Percentiles rank a stretch among this genome's conserved stretches.
Evolutionary conservation across 2,113 vertebrate genomes (phyloP).

Genomic region (Eublepharis macularius): DNA sequence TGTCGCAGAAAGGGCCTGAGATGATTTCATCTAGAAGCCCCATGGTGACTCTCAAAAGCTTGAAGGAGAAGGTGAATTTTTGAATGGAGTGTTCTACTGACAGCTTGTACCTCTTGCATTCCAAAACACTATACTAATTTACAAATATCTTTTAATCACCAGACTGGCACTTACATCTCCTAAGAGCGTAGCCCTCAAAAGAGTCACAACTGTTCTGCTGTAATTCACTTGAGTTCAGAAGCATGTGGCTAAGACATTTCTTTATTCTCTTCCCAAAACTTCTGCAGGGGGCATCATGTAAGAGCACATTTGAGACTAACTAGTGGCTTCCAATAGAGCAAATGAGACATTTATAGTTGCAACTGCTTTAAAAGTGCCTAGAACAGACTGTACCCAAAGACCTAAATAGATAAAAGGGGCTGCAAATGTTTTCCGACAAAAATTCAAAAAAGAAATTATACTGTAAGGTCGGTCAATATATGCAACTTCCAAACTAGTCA

Average conservation of each 20-base stretch:
- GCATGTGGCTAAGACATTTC: neutral
- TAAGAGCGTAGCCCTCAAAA: neutral
- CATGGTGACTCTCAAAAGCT: too few relatives aligned
- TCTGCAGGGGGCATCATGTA: neutral
- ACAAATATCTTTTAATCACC: constrained; percentile 8
- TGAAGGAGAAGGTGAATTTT: neutral
- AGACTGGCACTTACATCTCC: neutral
- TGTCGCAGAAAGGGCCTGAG: too few relatives aligned
- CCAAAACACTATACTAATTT: constrained; percentile 10
- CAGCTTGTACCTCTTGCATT: neutral
- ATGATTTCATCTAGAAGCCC: too few relatives aligned
- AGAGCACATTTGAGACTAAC: neutral
- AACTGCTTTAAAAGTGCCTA: neutral
- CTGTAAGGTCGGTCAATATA: neutral
- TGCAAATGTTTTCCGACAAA: neutral
- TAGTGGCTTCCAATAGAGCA: neutral
- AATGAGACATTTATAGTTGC: neutral
- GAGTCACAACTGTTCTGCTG: neutral
- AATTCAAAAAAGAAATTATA: neutral
- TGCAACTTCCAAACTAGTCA: neutral
- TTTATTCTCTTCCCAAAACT: neutral
- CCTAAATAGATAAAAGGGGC: neutral
- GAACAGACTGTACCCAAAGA: neutral
- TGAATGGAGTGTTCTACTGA: neutral
- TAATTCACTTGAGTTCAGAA: neutral